These are phyloP conservation scores for Manduca sexta DNA, from an alignment of 1,140 invertebrate species.

Conservation along the genomic window DNA sequence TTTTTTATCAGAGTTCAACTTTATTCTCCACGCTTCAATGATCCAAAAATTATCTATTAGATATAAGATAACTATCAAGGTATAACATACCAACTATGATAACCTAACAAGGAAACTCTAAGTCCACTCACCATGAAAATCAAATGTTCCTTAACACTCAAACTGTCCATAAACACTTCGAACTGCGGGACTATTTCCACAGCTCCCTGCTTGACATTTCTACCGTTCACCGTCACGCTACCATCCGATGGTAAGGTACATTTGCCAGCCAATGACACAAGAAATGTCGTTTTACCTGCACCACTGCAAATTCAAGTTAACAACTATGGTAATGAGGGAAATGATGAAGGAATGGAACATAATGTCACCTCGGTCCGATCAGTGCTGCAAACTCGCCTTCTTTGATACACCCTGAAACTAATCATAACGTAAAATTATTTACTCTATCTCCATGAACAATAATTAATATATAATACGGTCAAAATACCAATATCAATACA, in stretches of 20 bases:
- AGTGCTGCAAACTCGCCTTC: slow-evolving; percentile 53
- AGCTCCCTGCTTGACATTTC: slow-evolving; percentile 27
- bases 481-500: no score
- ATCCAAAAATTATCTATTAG: no score
- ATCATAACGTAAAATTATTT: slow-evolving; percentile 1
- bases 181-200: slow-evolving; percentile 54
- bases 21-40: no score
- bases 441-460: no score
- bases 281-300: slow-evolving; percentile 61
- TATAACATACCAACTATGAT: no score
- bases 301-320: slow-evolving; percentile 35
- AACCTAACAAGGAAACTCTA: not conserved
- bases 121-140: slow-evolving; percentile 53
- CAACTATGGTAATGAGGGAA: not conserved
- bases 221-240: slow-evolving; percentile 32
- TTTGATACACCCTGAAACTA: slow-evolving; percentile 50
- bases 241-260: slow-evolving; percentile 40
- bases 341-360: not conserved
- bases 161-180: slow-evolving; percentile 45
- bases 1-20: no score
- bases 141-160: slow-evolving; percentile 58
- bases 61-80: not conserved
- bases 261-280: slow-evolving; percentile 51
- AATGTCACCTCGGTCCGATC: slow-evolving; percentile 54
- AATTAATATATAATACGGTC: no score